Base-by-base conservation (phyloP, 2,113 vertebrate genomes). In the Eulemur macaco region DNA sequence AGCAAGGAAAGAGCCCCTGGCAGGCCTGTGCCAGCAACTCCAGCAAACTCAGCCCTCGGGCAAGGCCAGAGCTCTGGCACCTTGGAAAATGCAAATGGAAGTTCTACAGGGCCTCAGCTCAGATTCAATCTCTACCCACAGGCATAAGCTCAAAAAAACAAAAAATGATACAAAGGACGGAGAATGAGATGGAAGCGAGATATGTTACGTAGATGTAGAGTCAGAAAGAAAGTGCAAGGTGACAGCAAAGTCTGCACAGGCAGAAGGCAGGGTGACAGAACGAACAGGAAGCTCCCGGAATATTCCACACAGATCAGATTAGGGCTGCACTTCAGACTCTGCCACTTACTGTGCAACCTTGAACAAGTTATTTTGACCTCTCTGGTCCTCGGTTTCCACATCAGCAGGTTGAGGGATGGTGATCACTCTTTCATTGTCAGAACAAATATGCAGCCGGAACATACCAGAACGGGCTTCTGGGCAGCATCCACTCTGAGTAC, bases 251-350 rank as follows among this genome's bases (percentile, higher is more conserved):
- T 42, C 20, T 37, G 56, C 13, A 34, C 10, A 0, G 2, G 0
- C 0, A 39, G 58, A 37, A 56, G 20, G 9, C 20, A 8, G 34
- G 1, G 31, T 1, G 11, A 29, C 8, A 9, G 31, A 6, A 5
- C 27, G 31, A 6, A 5, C 27, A 10, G 37, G 15, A 56, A 23
- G 29, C 21, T 5, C 27, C 60, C 80, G 15, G 34, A 29, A 29
- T 0, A 0, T 7, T 50, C 25, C 39, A 9, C 20, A 1, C 17
- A 27, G 31, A 6, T 78, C 31, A 20, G 10, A 34, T 3, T 5
- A 1, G 20, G 54, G 5, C 15, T 45, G 17, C 20, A 3, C 1
- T 25, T 56, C 31, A 37, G 47, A 39, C 12, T 87, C 37, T 34
- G 71, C 6, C 37, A 2, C 60, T 60, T 42, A 13, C 42, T 23